A percentile compares a stretch with the other conserved stretches of the same genome.
These are phyloP conservation scores for Gryllus longicercus DNA, from an alignment of 2,888 invertebrate species.

Conservation along the genomic window DNA sequence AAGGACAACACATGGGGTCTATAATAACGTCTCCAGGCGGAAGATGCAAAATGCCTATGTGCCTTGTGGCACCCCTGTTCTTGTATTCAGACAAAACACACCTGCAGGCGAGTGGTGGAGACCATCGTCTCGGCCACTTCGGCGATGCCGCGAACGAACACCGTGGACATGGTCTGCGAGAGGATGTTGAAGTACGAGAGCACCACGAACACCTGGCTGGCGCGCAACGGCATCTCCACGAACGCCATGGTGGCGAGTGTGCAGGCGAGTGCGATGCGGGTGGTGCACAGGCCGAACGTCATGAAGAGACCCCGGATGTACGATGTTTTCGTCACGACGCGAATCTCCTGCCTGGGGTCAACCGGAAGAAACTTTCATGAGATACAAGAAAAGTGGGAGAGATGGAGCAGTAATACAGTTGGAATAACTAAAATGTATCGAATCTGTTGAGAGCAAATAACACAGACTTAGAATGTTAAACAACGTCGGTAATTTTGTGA, in stretches of 20 bases:
- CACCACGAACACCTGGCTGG: slow-evolving; percentile 51
- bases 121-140: slow-evolving; percentile 76
- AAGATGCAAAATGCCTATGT: no score
- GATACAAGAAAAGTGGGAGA: no score
- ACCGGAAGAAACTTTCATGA: no score
- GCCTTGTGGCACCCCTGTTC: no score
- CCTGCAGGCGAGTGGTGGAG: slow-evolving; percentile 65
- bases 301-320: slow-evolving; percentile 47
- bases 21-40: no score
- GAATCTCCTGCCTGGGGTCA: slow-evolving; percentile 47
- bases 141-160: slow-evolving; percentile 64
- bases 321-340: slow-evolving; percentile 43
- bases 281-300: slow-evolving; percentile 50
- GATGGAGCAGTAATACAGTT: no score
- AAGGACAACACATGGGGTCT: no score
- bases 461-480: no score
- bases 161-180: slow-evolving; percentile 56
- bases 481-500: no score
- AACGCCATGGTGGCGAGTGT: slow-evolving; percentile 38
- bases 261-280: slow-evolving; percentile 40
- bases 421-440: no score
- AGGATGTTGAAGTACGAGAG: slow-evolving; percentile 55
- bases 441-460: no score
- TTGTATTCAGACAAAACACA: neutral
- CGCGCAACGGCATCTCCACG: neutral